Base-by-base conservation (phyloP, 1,140 invertebrate genomes). In the Meteorus sp. region DNA sequence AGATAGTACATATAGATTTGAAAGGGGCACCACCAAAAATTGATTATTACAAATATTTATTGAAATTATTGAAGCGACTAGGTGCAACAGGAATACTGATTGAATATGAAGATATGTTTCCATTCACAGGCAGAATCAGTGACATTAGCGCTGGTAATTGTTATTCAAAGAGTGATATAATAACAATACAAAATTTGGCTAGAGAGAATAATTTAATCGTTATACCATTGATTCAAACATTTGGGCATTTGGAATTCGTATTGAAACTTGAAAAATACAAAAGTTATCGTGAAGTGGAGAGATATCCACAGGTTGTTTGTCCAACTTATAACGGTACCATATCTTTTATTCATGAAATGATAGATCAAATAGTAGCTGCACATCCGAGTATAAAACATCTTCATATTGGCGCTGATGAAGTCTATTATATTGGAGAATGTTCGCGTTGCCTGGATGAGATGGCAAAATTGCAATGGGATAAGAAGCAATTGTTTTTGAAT, bases 61-160 rank as follows among this genome's bases (percentile, higher is more conserved):
- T 97, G 45, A 87, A 87, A 2, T 77, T 93, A 55, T 70, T 97
- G 0, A 87, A 87, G 66, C 82, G 84, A 43, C 73, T 93, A 66
- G 93, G 89, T 15, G 92, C 91, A 0, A 98, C 92, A 41, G 94
- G 93, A 1, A 76, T 98, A 20, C 79, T 98, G 1, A 78, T 97
- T 51, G 97, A 99, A 77, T 99, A 97, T 81, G 97, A 99, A 81
- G 97, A 99, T 68, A 97, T 96, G 92, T 99, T 98, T 78, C 96
- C 96, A 0, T 98, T 91, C 76, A 82, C 79, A 19, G 92, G 87
- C 0, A 73, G 77, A 0, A 73, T 98, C 2, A 77, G 74, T 52
- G 75, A 82, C 47, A 77, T 96, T 5, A 81, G 85, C 1, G 89
- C 93, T 2, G 80, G 79, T 25, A 92, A 95, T 81, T 86, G 87